phyloP scores from a whole-genome alignment of 2,888 invertebrate species.

The Laothoe populi region DNA sequence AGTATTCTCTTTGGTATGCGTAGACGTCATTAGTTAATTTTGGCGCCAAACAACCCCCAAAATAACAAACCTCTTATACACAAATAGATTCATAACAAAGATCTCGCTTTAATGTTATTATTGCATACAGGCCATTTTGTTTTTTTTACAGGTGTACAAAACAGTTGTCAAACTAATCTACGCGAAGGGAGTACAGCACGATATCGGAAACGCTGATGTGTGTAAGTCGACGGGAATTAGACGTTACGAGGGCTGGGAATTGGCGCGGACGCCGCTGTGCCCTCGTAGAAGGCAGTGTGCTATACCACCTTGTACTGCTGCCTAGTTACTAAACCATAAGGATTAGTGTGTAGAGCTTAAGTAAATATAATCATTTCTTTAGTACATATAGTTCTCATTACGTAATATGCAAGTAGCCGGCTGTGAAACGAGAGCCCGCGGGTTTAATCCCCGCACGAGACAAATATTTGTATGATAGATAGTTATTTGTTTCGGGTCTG shows the following conservation, averaged over 20 bases:
- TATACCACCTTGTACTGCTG: conserved; percentile 2
- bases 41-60: too few relatives aligned
- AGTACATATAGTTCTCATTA: too few relatives aligned
- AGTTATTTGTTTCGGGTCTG: too few relatives aligned
- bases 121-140: not conserved
- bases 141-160: not conserved
- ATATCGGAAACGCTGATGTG: conserved; percentile 85
- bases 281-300: conserved; percentile 28
- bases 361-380: too few relatives aligned
- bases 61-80: too few relatives aligned
- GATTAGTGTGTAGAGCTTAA: not conserved
- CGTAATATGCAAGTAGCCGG: too few relatives aligned
- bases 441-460: too few relatives aligned
- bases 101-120: not conserved
- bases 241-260: conserved; percentile 84
- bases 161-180: conserved; percentile 14
- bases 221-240: conserved; percentile 85
- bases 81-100: too few relatives aligned
- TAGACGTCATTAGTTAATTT: too few relatives aligned
- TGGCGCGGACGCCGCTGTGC: conserved; percentile 60
- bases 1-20: too few relatives aligned
- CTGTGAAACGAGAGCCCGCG: too few relatives aligned
- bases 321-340: conserved; percentile 7
- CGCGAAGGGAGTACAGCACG: conserved; percentile 71
- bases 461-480: too few relatives aligned